phyloP scores from a whole-genome alignment of 2,888 invertebrate species.

The Lucinisca nassula region DNA sequence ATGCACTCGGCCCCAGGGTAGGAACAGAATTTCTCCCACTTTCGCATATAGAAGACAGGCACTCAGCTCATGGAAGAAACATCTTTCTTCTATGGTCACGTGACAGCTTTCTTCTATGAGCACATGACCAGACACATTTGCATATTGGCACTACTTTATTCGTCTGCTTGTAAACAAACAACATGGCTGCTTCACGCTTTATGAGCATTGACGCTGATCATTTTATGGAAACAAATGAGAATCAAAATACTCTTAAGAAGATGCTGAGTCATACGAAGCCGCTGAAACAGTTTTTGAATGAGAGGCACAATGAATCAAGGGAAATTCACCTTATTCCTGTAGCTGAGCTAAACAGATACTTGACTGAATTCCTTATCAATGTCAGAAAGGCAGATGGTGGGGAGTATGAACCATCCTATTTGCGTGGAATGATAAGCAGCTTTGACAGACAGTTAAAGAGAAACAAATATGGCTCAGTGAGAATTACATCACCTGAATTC shows the following conservation, averaged over 20 bases:
- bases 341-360: not conserved
- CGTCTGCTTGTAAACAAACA: constrained; percentile 5
- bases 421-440: not conserved
- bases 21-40: constrained; percentile 5
- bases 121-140: not conserved
- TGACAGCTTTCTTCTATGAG: not conserved
- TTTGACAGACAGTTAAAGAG: not conserved
- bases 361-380: not conserved
- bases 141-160: not conserved
- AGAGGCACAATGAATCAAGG: not conserved
- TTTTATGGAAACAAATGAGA: not conserved
- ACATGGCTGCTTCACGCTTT: not conserved
- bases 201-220: not conserved
- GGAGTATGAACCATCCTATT: not conserved
- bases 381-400: not conserved
- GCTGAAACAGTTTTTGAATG: not conserved
- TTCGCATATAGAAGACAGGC: not conserved
- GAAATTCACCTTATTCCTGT: not conserved
- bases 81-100: not conserved
- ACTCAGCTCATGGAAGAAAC: not conserved
- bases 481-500: not conserved
- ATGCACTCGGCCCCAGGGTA: too few relatives aligned
- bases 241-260: constrained; percentile 6
- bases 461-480: not conserved
- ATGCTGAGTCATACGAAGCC: not conserved